phyloP scores from a whole-genome alignment of 2,113 vertebrate genomes.

The Halcyon malimbica region DNA sequence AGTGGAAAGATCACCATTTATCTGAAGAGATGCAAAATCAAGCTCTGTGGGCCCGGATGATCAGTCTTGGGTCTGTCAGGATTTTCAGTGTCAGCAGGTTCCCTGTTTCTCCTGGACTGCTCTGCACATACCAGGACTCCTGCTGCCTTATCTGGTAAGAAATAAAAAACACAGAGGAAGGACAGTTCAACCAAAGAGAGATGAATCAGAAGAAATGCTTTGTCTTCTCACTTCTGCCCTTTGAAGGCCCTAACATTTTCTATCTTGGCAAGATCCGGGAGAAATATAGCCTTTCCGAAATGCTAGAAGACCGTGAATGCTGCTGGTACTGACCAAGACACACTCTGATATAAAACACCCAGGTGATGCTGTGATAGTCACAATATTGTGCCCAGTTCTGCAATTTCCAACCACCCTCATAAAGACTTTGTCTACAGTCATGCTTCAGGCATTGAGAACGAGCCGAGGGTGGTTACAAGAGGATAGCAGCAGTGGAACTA shows the following conservation, averaged over 20 bases:
- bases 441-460: neutral
- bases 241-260: neutral
- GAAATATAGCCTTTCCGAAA: neutral
- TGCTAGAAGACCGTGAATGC: neutral
- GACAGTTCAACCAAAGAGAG: neutral
- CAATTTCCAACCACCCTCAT: neutral
- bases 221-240: neutral
- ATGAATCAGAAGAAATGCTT: neutral
- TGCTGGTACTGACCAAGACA: neutral
- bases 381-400: neutral
- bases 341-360: neutral
- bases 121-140: neutral
- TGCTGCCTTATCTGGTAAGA: neutral
- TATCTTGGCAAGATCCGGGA: neutral
- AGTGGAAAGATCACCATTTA: neutral
- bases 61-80: neutral
- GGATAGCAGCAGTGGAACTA: neutral
- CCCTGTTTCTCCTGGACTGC: neutral
- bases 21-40: neutral
- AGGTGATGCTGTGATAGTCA: neutral
- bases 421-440: neutral
- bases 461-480: neutral
- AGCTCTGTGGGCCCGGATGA: neutral
- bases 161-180: neutral
- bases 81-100: neutral